A percentile compares a stretch with the other conserved stretches of the same genome.
phyloP scores from a whole-genome alignment of 2,113 vertebrate species.

The Suricata suricatta region DNA sequence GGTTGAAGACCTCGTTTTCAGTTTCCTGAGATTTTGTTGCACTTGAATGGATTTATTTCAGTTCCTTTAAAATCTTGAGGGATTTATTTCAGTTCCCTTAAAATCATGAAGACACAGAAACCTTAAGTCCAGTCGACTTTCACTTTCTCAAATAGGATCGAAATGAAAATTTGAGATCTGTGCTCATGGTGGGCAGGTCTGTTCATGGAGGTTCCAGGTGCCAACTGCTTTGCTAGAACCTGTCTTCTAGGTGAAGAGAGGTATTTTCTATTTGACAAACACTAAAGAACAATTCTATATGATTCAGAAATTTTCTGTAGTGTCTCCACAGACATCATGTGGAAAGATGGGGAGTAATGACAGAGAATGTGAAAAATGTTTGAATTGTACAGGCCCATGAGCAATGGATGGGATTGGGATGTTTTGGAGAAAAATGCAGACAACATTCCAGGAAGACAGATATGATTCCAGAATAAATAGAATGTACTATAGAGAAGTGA shows the following conservation, averaged over 20 bases:
- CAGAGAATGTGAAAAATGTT: not conserved
- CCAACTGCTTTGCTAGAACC: not conserved
- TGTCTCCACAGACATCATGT: not conserved
- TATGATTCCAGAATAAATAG: not conserved
- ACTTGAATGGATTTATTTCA: not conserved
- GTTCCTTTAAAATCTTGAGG: not conserved
- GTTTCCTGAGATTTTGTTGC: not conserved
- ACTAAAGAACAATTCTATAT: not conserved
- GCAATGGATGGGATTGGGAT: not conserved
- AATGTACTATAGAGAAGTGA: not conserved
- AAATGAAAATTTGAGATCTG: not conserved
- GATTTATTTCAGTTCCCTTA: not conserved
- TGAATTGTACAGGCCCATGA: not conserved
- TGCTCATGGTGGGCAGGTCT: not conserved
- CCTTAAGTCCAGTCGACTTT: not conserved
- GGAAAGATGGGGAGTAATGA: not conserved
- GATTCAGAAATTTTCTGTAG: not conserved
- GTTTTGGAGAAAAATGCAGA: not conserved
- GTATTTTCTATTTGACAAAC: not conserved
- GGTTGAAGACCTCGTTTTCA: not conserved
- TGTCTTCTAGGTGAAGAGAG: not conserved
- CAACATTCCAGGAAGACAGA: not conserved
- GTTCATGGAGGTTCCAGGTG: not conserved
- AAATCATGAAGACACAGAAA: not conserved
- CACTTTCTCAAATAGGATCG: not conserved